Base-by-base conservation (phyloP, 2,113 vertebrate genomes). In the Atlantisia rogersi region DNA sequence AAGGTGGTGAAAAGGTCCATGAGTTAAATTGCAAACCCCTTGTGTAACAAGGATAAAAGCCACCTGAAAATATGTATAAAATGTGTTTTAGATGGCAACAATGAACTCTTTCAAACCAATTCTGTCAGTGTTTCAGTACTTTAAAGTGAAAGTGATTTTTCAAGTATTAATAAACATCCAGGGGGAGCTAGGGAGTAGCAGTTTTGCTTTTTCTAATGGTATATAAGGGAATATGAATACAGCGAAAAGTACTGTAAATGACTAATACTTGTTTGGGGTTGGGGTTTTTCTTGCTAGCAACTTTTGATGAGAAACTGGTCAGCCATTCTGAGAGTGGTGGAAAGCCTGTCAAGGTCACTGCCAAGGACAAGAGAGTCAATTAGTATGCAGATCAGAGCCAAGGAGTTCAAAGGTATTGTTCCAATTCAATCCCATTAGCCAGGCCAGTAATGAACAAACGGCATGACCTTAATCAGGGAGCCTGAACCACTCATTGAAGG, bases 371-470 rank as follows among this genome's bases (percentile, higher is more conserved):
- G 97, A 94, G 95, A 98, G 98, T 98, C 98, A 98, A 99, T 99
- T 99, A 99, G 98, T 98, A 99, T 99, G 99, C 99, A 99, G 99
- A 99, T 99, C 98, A 98, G 98, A 99, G 98, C 97, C 97, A 93
- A 97, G 96, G 98, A 98, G 98, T 99, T 99, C 99, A 99, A 99
- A 99, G 98, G 98, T 98, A 99, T 99, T 99, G 98, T 99, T 99
- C 98, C 98, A 98, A 98, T 99, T 98, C 99, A 99, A 99, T 99
- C 98, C 98, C 98, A 98, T 99, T 98, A 99, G 98, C 98, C 98
- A 98, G 99, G 98, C 98, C 98, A 98, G 98, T 98, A 98, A 98
- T 97, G 98, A 98, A 98, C 98, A 98, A 98, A 98, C 97, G 75
- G 97, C 95, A 97, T 98, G 99, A 99, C 99, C 99, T 99, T 99